Evolutionary conservation across 1,140 invertebrate genomes (phyloP), one percentile per base, ranked within the genome.

Genomic region (Littorina saxatilis): DNA sequence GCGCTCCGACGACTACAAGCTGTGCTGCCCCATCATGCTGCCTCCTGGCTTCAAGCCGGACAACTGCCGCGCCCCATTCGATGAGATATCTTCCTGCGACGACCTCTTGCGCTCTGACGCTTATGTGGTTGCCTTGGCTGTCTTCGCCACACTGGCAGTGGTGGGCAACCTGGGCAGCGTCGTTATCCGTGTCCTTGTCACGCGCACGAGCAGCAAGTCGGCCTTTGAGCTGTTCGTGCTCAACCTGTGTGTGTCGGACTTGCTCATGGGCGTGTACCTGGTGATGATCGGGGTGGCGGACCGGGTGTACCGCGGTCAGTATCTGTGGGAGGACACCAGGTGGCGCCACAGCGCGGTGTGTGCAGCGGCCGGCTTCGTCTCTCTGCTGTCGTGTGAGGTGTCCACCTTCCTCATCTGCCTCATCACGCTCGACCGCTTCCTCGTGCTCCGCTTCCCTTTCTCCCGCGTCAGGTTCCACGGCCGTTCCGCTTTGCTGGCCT

Each of bases 391-490:
- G 3, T 87, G 79, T 32, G 86, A 89, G 58, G 81, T 86, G 20
- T 76, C 37, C n/a, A n/a, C n/a, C n/a, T n/a, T n/a, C n/a, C n/a
- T n/a, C n/a, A n/a, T n/a, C n/a, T n/a, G n/a, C n/a, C n/a, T n/a
- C n/a, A n/a, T n/a, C n/a, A n/a, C n/a, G n/a, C n/a, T n/a, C n/a
- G n/a, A n/a, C n/a, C n/a, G 86, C 35, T 83, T 85, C 68, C 58
- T 90, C 0, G 75, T 79, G 9, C 76, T 90, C 23, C 80, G 83
- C n/a, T 89, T 83, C 81, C 88, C 87, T 50, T 87, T 90, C 39
- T 43, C 68, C 27, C 70, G 83, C 4, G 9, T 55, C 9, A n/a
- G 43, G 4, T 66, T 87, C 0, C 70, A 32, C 29, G 27, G 61
- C 1, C 81, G 35, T 32, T 66, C 70, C 13, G 76, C 84, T 20